Base-by-base conservation (phyloP, 2,888 invertebrate genomes). In the Magallana nippona region DNA sequence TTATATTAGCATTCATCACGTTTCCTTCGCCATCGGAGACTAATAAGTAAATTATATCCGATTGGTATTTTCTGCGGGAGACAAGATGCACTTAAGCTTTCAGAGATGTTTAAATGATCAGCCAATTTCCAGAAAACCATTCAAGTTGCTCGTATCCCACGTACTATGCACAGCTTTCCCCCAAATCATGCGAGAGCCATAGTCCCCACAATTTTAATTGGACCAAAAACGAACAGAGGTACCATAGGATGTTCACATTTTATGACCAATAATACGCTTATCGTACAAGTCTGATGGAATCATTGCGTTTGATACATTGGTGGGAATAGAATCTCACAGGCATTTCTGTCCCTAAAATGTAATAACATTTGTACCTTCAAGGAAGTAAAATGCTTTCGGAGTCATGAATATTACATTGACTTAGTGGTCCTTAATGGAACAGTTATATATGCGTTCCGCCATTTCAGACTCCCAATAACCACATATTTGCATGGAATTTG, bases 21-120 rank as follows among this genome's bases (percentile, higher is more conserved):
- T 71, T 71, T 32, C 71, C 71, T 27, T 71, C 71, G 27, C 71
- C 71, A 71, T 71, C 71, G 32, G 71, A 71, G 71, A 71, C 71
- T 71, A 71, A 71, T 71, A 71, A 71, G 71, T 71, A 71, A 71
- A 71, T 71, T 71, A 71, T 71, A 71, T 71, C 71, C 22, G 71
- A 71, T 71, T 71, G 71, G 22, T 71, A 27, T 71, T 71, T 71
- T 71, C 71, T 71, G 15, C 27, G 27, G 27, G 27, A 71, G 71
- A 13, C 71, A 71, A 22, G 71, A 71, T 27, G 71, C 71, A 71
- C 22, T 71, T 71, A 71, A 71, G 71, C 27, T 71, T 71, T 71
- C 71, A 71, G 71, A 32, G 71, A 71, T 71, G 71, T 32, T 71
- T 22, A 71, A 71, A 71, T 71, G 71, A 71, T 27, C 71, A 27